Evolutionary conservation across 2,888 invertebrate genomes (phyloP).

Genomic region (Operophtera brumata): DNA sequence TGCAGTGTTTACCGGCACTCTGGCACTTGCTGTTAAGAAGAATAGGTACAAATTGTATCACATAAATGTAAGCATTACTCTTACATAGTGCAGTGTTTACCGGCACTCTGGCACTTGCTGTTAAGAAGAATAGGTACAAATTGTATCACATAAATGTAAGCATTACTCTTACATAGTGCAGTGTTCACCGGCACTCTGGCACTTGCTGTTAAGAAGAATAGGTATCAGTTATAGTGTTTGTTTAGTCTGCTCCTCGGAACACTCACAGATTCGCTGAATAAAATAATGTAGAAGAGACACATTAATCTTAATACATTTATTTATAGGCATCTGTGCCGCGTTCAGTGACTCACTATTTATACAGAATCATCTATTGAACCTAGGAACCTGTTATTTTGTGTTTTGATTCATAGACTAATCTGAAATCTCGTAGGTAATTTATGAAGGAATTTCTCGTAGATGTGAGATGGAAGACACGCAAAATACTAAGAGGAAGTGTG

Average conservation of each 20-base stretch:
- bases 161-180: no score
- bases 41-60: no score
- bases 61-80: no score
- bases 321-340: constrained; percentile 19
- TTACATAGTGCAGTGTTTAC: not conserved
- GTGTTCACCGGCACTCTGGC: not conserved
- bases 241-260: constrained; percentile 33
- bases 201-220: not conserved
- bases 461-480: no score
- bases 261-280: constrained; percentile 30
- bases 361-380: constrained; percentile 16
- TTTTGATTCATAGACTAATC: not conserved
- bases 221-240: not conserved
- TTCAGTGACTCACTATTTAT: constrained; percentile 18
- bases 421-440: no score
- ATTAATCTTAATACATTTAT: constrained; percentile 29
- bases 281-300: constrained; percentile 35
- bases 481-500: no score
- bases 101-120: not conserved
- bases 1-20: not conserved
- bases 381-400: constrained; percentile 1
- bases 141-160: not conserved
- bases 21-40: not conserved
- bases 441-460: no score
- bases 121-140: not conserved